Percentiles rank a stretch among this genome's conserved stretches.
These are phyloP conservation scores for Drosophila sp. DNA, from an alignment of 1,140 invertebrate species.

Conservation along the genomic window DNA sequence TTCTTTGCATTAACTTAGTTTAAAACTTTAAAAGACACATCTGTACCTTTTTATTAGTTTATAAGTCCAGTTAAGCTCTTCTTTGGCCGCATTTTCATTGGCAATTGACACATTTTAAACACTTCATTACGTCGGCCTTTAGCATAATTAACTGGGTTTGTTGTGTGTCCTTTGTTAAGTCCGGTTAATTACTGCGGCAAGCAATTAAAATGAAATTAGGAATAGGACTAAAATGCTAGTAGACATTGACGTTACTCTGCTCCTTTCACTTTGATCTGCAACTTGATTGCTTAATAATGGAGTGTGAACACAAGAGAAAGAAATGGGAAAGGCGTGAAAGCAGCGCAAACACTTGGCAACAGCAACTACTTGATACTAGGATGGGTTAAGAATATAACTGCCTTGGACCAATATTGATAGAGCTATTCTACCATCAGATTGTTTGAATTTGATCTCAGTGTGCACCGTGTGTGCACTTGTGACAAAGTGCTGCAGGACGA, in stretches of 20 bases:
- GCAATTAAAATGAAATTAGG: constrained; percentile 59
- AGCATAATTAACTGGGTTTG: constrained; percentile 39
- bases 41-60: constrained; percentile 1
- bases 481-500: constrained; percentile 24
- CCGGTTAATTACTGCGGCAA: constrained; percentile 36
- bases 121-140: constrained; percentile 14
- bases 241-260: constrained; percentile 1
- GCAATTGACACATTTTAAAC: constrained; percentile 28
- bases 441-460: constrained; percentile 1
- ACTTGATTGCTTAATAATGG: constrained; percentile 57
- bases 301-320: constrained; percentile 10
- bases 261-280: constrained; percentile 11
- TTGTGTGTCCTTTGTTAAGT: constrained; percentile 22
- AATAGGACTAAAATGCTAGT: constrained; percentile 9
- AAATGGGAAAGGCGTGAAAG: constrained; percentile 45
- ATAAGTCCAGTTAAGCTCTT: constrained; percentile 4
- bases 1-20: not conserved
- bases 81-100: constrained; percentile 13
- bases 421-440: constrained; percentile 9
- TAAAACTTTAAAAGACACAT: not conserved
- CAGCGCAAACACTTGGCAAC: constrained; percentile 47
- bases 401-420: constrained; percentile 52
- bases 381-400: constrained; percentile 31
- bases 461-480: constrained; percentile 11
- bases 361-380: constrained; percentile 26